Percentiles rank a stretch among this genome's conserved stretches.
Evolutionary conservation across 2,888 invertebrate species (phyloP).

Genomic region (Andrena camellia): DNA sequence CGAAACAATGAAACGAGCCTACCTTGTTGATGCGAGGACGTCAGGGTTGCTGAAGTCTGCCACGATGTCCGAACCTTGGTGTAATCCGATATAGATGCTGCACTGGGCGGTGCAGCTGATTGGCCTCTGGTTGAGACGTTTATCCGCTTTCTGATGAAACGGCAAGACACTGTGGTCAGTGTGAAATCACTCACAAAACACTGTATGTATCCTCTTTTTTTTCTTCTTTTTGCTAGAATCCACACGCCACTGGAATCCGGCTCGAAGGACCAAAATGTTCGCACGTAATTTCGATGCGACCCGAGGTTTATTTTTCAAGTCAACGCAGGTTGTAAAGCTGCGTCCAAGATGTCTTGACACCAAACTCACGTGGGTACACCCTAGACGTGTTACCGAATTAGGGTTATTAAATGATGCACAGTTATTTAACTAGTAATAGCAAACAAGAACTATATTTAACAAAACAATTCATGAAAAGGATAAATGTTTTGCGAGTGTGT

Average conservation of each 20-base stretch:
- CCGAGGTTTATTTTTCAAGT: too few relatives aligned
- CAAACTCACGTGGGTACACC: too few relatives aligned
- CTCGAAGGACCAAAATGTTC: slow-evolving; percentile 1
- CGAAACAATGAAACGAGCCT: neutral
- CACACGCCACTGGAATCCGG: neutral
- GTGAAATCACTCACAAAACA: neutral
- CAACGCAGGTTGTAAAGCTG: too few relatives aligned
- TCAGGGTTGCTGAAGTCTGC: neutral
- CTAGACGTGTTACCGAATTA: too few relatives aligned
- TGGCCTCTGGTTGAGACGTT: neutral
- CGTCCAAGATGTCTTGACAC: too few relatives aligned
- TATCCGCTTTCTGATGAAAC: neutral
- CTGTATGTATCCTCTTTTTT: too few relatives aligned
- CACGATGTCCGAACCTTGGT: neutral
- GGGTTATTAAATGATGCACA: too few relatives aligned
- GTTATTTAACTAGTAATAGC: too few relatives aligned
- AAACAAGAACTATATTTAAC: too few relatives aligned
- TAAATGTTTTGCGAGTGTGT: too few relatives aligned
- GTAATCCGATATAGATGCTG: neutral
- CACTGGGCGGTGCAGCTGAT: neutral
- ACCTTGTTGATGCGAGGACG: neutral
- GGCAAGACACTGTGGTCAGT: neutral
- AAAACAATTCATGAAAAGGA: too few relatives aligned
- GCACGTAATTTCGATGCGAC: too few relatives aligned
- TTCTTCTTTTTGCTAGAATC: neutral